These are phyloP conservation scores for Megathymus violae DNA, from an alignment of 1,140 invertebrate species.

Conservation along the genomic window DNA sequence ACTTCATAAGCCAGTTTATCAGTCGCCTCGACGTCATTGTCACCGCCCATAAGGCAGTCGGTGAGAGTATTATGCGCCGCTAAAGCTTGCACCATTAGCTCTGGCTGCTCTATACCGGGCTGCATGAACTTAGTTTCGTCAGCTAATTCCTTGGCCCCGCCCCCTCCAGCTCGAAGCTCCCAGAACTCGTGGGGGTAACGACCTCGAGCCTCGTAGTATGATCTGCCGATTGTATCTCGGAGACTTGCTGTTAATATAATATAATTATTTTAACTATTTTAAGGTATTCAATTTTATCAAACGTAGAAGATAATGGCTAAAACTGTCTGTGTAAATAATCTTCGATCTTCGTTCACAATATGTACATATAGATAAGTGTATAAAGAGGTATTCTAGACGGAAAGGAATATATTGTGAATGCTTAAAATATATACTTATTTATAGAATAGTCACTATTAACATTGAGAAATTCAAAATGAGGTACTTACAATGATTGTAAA, in stretches of 20 bases:
- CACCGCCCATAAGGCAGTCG: conserved; percentile 66
- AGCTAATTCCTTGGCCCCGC: conserved; percentile 88
- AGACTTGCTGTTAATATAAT: conserved; percentile 84
- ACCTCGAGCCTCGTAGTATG: conserved; percentile 88
- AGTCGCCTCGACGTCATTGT: conserved; percentile 46
- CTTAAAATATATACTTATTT: too few relatives aligned
- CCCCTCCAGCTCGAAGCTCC: conserved; percentile 86
- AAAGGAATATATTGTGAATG: too few relatives aligned
- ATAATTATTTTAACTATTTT: conserved; percentile 18
- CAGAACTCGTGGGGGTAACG: conserved; percentile 91
- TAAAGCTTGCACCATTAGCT: conserved; percentile 76
- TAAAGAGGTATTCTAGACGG: too few relatives aligned
- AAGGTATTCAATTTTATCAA: too few relatives aligned
- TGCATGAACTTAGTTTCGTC: conserved; percentile 86
- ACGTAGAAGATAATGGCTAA: too few relatives aligned
- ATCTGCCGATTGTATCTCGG: conserved; percentile 89
- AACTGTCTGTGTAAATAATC: too few relatives aligned
- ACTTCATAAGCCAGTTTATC: conserved; percentile 65
- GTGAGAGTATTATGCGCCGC: conserved; percentile 76
- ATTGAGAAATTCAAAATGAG: conserved; percentile 4
- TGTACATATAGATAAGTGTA: too few relatives aligned
- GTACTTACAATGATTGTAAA: conserved; percentile 93
- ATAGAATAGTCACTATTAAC: too few relatives aligned
- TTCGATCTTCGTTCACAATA: too few relatives aligned
- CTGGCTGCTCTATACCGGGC: conserved; percentile 69